Evolutionary conservation across 2,888 invertebrate species (phyloP).

Genomic region (Ophion obscuratus): DNA sequence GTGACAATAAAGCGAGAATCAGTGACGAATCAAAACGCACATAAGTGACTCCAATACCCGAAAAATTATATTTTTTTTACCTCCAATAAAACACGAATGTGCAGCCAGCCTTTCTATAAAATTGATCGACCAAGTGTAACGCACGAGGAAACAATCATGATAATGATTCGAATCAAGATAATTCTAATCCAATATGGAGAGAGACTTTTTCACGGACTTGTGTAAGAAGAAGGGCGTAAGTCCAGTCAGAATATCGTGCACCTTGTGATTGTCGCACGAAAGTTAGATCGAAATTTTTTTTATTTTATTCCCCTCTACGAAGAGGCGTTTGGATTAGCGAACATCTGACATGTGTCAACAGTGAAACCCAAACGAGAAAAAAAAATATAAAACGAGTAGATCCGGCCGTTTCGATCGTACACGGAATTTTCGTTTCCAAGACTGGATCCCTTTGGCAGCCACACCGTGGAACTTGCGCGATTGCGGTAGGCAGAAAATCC

Average conservation of each 20-base stretch:
- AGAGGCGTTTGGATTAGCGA: not conserved
- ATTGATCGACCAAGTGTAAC: not conserved
- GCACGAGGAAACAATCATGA: not conserved
- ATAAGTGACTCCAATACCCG: not conserved
- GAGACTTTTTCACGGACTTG: not conserved
- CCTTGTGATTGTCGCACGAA: not conserved
- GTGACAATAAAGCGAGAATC: not conserved
- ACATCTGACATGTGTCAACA: not conserved
- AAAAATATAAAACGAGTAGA: not conserved
- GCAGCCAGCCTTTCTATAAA: not conserved
- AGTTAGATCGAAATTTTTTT: not conserved
- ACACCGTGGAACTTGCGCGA: conserved; percentile 67
- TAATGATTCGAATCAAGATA: not conserved
- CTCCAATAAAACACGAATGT: not conserved
- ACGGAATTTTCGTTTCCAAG: conserved; percentile 59
- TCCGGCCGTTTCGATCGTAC: conserved; percentile 17
- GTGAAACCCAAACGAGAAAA: not conserved
- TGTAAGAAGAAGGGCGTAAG: not conserved
- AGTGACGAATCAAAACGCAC: conserved; percentile 6
- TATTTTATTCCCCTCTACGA: not conserved
- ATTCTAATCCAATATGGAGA: not conserved
- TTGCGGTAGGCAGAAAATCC: conserved; percentile 60
- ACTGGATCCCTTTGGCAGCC: conserved; percentile 65
- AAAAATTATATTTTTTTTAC: not conserved
- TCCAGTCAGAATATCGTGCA: not conserved